phyloP scores from a whole-genome alignment of 2,113 vertebrate genomes.

The Dascyllus trimaculatus region DNA sequence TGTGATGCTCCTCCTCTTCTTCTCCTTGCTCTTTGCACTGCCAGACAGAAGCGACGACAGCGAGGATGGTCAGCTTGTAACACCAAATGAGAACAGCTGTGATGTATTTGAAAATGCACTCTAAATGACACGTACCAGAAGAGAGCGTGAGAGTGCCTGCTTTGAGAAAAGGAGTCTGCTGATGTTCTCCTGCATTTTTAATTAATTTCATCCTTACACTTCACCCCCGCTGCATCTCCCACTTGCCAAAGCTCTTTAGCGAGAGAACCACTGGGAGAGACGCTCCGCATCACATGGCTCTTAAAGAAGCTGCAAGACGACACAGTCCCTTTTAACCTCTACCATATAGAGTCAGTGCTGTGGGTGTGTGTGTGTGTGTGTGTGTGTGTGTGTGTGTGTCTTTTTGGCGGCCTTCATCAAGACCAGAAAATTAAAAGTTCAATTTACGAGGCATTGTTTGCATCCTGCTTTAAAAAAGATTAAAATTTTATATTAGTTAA shows the following conservation, averaged over 20 bases:
- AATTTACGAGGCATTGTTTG: not conserved
- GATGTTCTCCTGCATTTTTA: constrained; percentile 79
- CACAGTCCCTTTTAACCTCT: constrained; percentile 42
- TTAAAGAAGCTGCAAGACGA: constrained; percentile 54
- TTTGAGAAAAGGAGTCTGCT: constrained; percentile 65
- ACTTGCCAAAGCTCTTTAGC: constrained; percentile 72
- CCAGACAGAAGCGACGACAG: not conserved
- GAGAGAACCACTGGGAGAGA: constrained; percentile 58
- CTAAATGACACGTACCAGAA: constrained; percentile 51
- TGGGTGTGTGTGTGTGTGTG: not conserved
- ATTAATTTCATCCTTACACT: constrained; percentile 72
- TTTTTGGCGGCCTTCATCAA: not conserved
- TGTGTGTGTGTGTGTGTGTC: no score
- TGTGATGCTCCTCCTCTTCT: not conserved
- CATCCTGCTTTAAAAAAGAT: not conserved
- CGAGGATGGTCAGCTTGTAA: constrained; percentile 17
- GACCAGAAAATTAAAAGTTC: constrained; percentile 9
- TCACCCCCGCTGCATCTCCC: constrained; percentile 60
- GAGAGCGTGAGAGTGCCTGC: constrained; percentile 58
- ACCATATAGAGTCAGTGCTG: constrained; percentile 29
- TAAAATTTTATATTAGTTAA: not conserved
- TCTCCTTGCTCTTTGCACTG: not conserved
- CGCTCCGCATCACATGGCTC: constrained; percentile 35
- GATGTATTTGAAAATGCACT: constrained; percentile 55
- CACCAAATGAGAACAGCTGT: constrained; percentile 7